Base-by-base conservation (phyloP, 1,140 invertebrate genomes). In the Apis cerana region DNA sequence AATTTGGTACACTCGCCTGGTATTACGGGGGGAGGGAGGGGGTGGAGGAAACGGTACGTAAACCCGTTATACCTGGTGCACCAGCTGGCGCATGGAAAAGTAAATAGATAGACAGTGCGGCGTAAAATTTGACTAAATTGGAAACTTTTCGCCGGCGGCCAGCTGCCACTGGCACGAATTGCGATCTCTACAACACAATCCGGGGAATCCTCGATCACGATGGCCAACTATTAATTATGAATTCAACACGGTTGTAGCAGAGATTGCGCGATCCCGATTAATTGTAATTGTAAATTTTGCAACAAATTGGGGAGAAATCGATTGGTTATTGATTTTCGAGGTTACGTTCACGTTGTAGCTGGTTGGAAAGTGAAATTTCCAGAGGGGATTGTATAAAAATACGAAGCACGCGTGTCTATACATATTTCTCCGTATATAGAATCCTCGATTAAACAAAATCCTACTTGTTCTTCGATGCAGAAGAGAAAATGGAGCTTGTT, bases 41-140 rank as follows among this genome's bases (percentile, higher is more conserved):
- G 56, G 59, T 80, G 71, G 75, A 76, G 80, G 65, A 83, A 83
- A 86, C 85, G 71, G 58, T 71, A 79, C 72, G 85, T 78, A 64
- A 82, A 68, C 79, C 69, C 85, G 85, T 77, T 86, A 86, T 75
- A 82, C 65, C 80, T 79, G 85, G 21, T 61, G 70, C 74, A 54
- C 85, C 85, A 88, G 85, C 86, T 88, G 86, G 85, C 71, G 77
- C 64, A 52, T 65, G 72, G 82, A 84, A 87, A 88, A 84, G 82
- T 87, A 87, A 87, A 87, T 87, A 87, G 82, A 88, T 88, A 78
- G 82, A 87, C 85, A 75, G 72, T 13, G n/a, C 69, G 33, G 85
- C 85, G 81, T 81, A 84, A 87, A 87, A 88, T 88, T 87, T 77
- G 64, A 59, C 77, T 79, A 87, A 88, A 87, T 87, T 87, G 78